phyloP scores from a whole-genome alignment of 2,888 invertebrate species.

The Myathropa florea region DNA sequence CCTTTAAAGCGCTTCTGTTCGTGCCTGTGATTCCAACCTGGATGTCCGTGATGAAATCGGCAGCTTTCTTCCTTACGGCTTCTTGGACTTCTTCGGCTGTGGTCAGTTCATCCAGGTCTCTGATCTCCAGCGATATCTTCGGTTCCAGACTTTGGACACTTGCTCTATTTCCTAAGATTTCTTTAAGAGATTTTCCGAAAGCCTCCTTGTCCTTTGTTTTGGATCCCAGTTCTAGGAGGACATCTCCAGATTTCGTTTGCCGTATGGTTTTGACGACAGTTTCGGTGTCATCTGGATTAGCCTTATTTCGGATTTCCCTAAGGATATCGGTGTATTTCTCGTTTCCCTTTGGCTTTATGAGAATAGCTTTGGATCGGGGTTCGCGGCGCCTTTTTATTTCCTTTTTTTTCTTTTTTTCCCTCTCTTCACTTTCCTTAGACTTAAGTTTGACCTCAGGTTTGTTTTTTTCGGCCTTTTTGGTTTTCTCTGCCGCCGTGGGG shows the following conservation, averaged over 20 bases:
- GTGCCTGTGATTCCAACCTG: neutral
- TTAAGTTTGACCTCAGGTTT: too few species aligned
- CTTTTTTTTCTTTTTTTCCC: too few species aligned
- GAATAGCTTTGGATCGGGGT: neutral
- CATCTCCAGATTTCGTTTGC: neutral
- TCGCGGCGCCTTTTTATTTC: too few species aligned
- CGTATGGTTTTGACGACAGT: neutral
- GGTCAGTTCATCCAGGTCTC: conserved; percentile 27
- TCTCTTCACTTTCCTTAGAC: too few species aligned
- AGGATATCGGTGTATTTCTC: neutral
- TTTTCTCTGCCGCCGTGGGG: too few species aligned
- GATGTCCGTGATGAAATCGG: neutral
- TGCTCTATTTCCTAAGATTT: neutral
- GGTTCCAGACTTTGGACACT: neutral
- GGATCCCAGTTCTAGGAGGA: neutral
- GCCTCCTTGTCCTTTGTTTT: neutral
- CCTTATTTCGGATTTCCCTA: neutral
- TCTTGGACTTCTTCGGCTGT: conserved; percentile 16
- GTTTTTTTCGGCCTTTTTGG: too few species aligned
- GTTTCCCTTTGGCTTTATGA: neutral
- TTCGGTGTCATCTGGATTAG: neutral
- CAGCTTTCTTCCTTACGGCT: neutral
- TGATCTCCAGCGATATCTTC: neutral
- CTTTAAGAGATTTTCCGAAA: too few species aligned
- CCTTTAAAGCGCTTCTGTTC: conserved; percentile 10